Base-by-base conservation (phyloP, 2,113 vertebrate species). In the Ophiodon elongatus region DNA sequence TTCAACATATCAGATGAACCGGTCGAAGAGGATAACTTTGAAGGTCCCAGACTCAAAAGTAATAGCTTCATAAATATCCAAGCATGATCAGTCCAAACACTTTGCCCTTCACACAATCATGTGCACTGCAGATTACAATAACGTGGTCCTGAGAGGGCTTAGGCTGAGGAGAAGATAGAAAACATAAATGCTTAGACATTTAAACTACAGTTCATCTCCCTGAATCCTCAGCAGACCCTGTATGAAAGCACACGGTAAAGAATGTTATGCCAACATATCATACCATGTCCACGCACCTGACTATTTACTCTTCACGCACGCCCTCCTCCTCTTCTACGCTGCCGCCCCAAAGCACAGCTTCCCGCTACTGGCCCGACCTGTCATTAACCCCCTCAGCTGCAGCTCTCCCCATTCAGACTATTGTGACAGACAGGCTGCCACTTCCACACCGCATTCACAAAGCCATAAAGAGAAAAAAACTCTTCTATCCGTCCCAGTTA, bases 41-140 rank as follows among this genome's bases (percentile, higher is more conserved):
- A 66, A 31, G 39, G 15, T 25, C 31, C 6, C 23, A 3, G 6
- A 67, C 59, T 63, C 3, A 5, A 23, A 62, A 56, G 21, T 45
- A 8, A 73, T 8, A 21, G 23, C 50, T 43, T 41, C 47, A 27
- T 13, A 80, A 57, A 79, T 21, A 50, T 23, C 25, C 4, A 31
- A 37, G 27, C 3, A n/a, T 33, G 35, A 70, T 73, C 45, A 50
- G 8, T 21, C 56, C 9, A 37, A 45, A 67, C 64, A 23, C 47
- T 23, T 25, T 56, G 33, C 29, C 57, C 17, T 19, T 57, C 25
- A 72, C 56, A 76, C 39, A 47, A 39, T 68, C 57, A 70, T 73
- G 68, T 21, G 52, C 8, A 21, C 39, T n/a, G 0, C 37, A 68
- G 27, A 47, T 64, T 43, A 68, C 21, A 35, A 41, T 66, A 60